Base-by-base conservation (phyloP, 1,140 invertebrate genomes). In the Drosophila erecta region DNA sequence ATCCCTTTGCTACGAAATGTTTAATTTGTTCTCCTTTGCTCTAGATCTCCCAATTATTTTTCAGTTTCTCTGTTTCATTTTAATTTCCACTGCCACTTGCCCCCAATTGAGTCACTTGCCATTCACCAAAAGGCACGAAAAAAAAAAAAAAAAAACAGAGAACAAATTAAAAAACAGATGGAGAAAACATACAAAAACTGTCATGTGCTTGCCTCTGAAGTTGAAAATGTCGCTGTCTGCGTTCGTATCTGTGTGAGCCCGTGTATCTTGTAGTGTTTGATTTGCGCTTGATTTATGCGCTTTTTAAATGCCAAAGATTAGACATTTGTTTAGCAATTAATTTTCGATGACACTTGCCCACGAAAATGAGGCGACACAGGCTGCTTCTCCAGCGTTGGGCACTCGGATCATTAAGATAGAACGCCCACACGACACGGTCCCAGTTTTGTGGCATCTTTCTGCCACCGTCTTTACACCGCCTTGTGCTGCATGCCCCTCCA, bases 301-400 rank as follows among this genome's bases (percentile, higher is more conserved):
- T 86, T 86, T 87, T 86, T 86, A 86, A 87, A 89, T 87, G 84
- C 72, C 84, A 87, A 87, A 87, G 84, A 87, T 87, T 87, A 87
- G 84, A 87, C 84, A 87, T 87, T 87, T 87, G 84, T 89, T 89
- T 79, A 80, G 84, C 84, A 87, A 87, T 87, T 87, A 83, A 87
- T 87, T 87, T 83, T 44, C 57, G 76, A 64, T 87, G 84, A 87
- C 84, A 87, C 79, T 87, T 66, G 70, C 62, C 70, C 55, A 76
- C 66, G 62, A 66, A 71, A 71, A 62, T 62, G 73, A 81, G 78
- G 57, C 69, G 55, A 59, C 59, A 62, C 2, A n/a, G 14, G 24
- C 4, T 24, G 3, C 4, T 1, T 3, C 7, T 22, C n/a, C 2
- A 30, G 27, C 17, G 27, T 5, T 8, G 17, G 43, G 20, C 17